phyloP scores from a whole-genome alignment of 2,888 invertebrate species.

The Phytoseiulus persimilis region DNA sequence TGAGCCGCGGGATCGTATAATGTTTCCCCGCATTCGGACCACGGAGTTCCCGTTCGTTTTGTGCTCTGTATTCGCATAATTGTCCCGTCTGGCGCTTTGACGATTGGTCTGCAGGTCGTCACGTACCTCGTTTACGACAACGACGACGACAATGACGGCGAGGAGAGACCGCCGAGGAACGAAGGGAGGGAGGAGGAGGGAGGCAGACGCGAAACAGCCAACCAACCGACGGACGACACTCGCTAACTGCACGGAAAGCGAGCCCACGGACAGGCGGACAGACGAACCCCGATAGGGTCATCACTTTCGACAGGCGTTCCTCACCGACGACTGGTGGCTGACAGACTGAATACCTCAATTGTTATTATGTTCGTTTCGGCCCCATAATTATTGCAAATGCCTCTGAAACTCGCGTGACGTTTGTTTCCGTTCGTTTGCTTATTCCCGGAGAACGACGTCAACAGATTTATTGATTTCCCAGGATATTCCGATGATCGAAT shows the following conservation, averaged over 20 bases:
- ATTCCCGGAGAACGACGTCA: background rate
- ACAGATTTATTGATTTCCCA: background rate
- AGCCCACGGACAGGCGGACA: background rate
- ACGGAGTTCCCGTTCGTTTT: background rate
- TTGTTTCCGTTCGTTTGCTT: background rate
- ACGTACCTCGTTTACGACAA: background rate
- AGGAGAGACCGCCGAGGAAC: background rate
- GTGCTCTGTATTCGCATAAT: background rate
- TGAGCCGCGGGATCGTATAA: background rate
- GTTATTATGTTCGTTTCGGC: background rate
- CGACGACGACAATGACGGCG: background rate
- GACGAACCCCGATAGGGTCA: background rate
- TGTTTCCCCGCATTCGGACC: background rate
- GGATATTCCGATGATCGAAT: background rate
- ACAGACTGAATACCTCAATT: background rate
- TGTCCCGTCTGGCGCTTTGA: background rate
- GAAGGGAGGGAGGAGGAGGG: slow-evolving; percentile 19
- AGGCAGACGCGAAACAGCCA: background rate
- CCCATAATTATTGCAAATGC: slow-evolving; percentile 5
- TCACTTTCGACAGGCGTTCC: slow-evolving; percentile 5
- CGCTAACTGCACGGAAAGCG: background rate
- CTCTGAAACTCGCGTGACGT: background rate
- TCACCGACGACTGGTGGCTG: background rate
- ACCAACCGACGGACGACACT: background rate
- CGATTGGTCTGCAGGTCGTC: background rate